These are phyloP conservation scores for Torymus aiolomorphi DNA, from an alignment of 2,888 invertebrate genomes.

Conservation along the genomic window DNA sequence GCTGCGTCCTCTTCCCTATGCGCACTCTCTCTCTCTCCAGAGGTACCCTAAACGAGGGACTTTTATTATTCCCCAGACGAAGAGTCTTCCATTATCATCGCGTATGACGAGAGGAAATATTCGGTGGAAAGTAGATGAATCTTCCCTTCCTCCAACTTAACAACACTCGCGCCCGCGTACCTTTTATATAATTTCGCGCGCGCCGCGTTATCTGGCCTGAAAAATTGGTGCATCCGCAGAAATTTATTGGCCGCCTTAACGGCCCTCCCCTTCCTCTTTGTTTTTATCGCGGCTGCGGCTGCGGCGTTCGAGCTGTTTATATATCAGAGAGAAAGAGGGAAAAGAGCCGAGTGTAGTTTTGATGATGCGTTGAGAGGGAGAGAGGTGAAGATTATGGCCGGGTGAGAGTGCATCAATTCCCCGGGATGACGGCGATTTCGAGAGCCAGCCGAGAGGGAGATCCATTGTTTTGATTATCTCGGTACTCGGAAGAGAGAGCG, in stretches of 20 bases:
- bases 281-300: conserved; percentile 2
- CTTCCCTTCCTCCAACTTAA: background rate
- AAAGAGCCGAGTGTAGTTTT: too few species aligned
- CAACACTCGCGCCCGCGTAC: background rate
- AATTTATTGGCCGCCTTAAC: conserved; percentile 29
- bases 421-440: too few species aligned
- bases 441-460: too few species aligned
- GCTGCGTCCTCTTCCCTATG: too few species aligned
- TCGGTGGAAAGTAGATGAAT: conserved; percentile 42
- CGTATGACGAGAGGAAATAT: conserved; percentile 27
- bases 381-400: too few species aligned
- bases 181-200: conserved; percentile 15
- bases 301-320: background rate
- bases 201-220: conserved; percentile 29
- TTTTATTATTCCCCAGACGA: conserved; percentile 33
- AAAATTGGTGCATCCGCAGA: conserved; percentile 34
- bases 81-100: conserved; percentile 20
- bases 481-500: too few species aligned
- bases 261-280: background rate
- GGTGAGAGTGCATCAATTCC: too few species aligned
- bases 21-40: conserved; percentile 11
- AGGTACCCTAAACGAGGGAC: conserved; percentile 32
- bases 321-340: background rate
- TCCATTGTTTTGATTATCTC: too few species aligned
- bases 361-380: too few species aligned